Evolutionary conservation across 1,140 invertebrate genomes (phyloP).

Genomic region (Pogonomyrmex californicus): DNA sequence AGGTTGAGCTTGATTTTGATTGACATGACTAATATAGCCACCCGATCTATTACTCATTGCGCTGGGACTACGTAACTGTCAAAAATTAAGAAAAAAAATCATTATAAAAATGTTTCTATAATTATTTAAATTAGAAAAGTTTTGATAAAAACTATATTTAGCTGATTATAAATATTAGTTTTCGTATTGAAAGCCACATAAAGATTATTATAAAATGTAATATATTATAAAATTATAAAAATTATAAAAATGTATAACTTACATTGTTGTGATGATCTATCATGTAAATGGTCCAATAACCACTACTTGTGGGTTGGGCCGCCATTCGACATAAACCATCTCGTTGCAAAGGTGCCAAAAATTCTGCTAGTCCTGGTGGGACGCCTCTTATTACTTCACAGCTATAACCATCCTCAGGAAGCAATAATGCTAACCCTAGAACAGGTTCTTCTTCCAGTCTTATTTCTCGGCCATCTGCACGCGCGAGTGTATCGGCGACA

Average conservation of each 20-base stretch:
- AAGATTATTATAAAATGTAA: not conserved
- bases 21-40: constrained; percentile 83
- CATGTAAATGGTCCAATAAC: constrained; percentile 98
- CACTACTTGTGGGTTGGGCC: constrained; percentile 95
- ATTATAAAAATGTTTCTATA: not conserved
- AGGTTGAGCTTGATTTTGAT: constrained; percentile 87
- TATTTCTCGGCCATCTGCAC: constrained; percentile 96
- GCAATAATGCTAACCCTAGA: constrained; percentile 95
- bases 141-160: not conserved
- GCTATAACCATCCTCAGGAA: constrained; percentile 99
- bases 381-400: constrained; percentile 98
- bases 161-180: not conserved
- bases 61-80: constrained; percentile 89
- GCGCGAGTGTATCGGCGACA: constrained; percentile 96
- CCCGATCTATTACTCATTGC: constrained; percentile 89
- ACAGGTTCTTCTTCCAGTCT: constrained; percentile 94
- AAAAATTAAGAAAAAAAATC: constrained; percentile 51
- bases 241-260: constrained; percentile 63
- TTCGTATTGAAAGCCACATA: not conserved
- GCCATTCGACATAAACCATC: constrained; percentile 96
- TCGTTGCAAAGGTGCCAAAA: constrained; percentile 95
- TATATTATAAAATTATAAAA: not conserved
- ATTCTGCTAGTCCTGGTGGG: constrained; percentile 97
- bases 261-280: constrained; percentile 88
- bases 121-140: constrained; percentile 6